Conservation (phyloP, 2,797 vertebrate species). For the Gymnopithys bicolor region DNA sequence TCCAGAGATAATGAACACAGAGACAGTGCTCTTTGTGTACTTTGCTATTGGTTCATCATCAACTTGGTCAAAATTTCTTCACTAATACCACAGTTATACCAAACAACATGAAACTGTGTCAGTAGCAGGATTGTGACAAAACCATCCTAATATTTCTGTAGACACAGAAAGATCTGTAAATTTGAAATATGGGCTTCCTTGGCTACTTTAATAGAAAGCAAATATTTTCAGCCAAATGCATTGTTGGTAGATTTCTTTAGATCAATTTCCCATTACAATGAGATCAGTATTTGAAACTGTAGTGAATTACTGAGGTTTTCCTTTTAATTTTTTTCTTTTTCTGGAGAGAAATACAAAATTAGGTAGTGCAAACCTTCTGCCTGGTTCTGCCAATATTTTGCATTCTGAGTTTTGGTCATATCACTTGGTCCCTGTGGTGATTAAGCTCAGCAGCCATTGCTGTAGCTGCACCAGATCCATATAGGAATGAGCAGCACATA, state of each 20-base stretch:
- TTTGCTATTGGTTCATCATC: not conserved
- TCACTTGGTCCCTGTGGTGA: not conserved
- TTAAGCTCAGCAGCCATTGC: not conserved
- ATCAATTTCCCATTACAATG: not conserved
- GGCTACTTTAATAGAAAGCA: not conserved
- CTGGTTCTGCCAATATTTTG: not conserved
- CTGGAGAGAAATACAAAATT: not conserved
- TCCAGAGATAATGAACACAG: not conserved
- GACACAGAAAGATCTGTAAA: not conserved
- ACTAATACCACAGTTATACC: not conserved
- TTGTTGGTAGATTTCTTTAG: not conserved
- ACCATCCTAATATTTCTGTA: not conserved
- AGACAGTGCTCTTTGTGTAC: not conserved
- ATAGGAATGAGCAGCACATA: not conserved
- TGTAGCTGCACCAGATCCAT: not conserved
- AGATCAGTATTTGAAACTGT: not conserved
- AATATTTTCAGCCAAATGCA: not conserved
- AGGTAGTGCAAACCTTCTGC: not conserved
- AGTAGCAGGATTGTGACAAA: not conserved
- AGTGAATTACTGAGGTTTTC: not conserved
- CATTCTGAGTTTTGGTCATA: not conserved
- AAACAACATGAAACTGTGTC: not conserved
- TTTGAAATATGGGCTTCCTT: not conserved
- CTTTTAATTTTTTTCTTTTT: not conserved
- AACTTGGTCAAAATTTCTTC: not conserved